Evolutionary conservation across 2,113 vertebrate genomes (phyloP), one percentile per base, ranked within the genome.

Genomic region (Micronisus gabar): DNA sequence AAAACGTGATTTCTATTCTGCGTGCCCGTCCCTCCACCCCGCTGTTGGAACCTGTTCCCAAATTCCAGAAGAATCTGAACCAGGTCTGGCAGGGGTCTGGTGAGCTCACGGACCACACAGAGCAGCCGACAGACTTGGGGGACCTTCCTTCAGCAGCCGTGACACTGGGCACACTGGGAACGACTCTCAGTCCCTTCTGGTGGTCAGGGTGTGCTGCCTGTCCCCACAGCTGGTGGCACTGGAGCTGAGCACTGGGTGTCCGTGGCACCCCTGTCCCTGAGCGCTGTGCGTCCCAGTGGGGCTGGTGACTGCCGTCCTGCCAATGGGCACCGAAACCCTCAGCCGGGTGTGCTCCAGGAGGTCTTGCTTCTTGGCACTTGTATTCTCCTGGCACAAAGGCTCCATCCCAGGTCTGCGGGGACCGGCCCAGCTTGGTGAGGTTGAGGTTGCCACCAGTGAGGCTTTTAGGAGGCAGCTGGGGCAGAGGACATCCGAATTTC

Each of bases 191-290:
- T 26, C 56, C 47, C 27, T 21, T 9, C 30, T 48, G 13, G 59
- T 30, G 38, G 52, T 48, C 27, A 4, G n/a, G 19, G 26, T 1
- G 0, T 4, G 18, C 47, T 76, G 79, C 30, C 70, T 0, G 0
- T 36, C 29, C 58, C 65, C 1, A 0, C 47, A 47, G 92, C 59
- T 5, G 22, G 40, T 41, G 30, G 55, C 65, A 62, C 65, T 1
- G 15, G 89, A 53, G 66, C 41, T 34, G 27, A 34, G 32, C 43
- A 1, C 7, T 17, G 20, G 17, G 38, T 25, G 36, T 9, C 3
- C 10, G 83, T 70, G 81, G 40, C 84, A 61, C 13, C 13, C 1
- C 3, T 8, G 63, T 87, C 68, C 58, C 52, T 1, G 1, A 16
- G 75, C 4, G 8, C 70, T 22, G 21, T 2, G 47, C 2, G 2